These are phyloP conservation scores for Epizoanthus ramosus DNA, from an alignment of 92 coral and sea anemone species.

Conservation along the genomic window DNA sequence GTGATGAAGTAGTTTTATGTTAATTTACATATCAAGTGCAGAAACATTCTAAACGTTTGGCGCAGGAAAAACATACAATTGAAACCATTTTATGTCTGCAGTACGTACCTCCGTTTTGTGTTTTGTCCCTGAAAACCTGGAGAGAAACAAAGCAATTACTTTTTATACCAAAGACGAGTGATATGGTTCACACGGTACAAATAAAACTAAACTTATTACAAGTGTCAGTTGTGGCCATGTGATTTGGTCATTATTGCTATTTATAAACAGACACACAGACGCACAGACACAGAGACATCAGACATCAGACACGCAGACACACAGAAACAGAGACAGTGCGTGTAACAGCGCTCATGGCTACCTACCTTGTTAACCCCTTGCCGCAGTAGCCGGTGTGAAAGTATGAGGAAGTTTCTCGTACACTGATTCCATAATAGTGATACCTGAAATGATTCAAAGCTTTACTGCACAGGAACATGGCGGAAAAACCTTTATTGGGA, in stretches of 20 bases:
- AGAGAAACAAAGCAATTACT: not conserved
- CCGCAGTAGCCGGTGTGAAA: slow-evolving; percentile 92
- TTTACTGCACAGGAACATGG: not conserved
- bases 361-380: slow-evolving; percentile 92
- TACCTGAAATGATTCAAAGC: slow-evolving; percentile 59
- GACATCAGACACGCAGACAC: too few relatives aligned
- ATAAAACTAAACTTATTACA: too few relatives aligned
- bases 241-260: too few relatives aligned
- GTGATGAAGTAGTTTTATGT: not conserved
- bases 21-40: not conserved
- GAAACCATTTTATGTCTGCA: not conserved
- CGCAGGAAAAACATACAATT: not conserved
- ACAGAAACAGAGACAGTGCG: too few relatives aligned
- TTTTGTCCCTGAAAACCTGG: slow-evolving; percentile 86
- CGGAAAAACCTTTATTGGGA: too few relatives aligned
- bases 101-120: slow-evolving; percentile 62
- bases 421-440: slow-evolving; percentile 93
- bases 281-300: too few relatives aligned
- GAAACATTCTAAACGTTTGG: not conserved
- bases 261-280: too few relatives aligned
- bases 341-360: too few relatives aligned
- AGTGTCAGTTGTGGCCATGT: too few relatives aligned
- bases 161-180: not conserved
- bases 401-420: slow-evolving; percentile 87
- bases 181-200: too few relatives aligned